phyloP scores from a whole-genome alignment of 2,888 invertebrate genomes.

The Polyommatus icarus region DNA sequence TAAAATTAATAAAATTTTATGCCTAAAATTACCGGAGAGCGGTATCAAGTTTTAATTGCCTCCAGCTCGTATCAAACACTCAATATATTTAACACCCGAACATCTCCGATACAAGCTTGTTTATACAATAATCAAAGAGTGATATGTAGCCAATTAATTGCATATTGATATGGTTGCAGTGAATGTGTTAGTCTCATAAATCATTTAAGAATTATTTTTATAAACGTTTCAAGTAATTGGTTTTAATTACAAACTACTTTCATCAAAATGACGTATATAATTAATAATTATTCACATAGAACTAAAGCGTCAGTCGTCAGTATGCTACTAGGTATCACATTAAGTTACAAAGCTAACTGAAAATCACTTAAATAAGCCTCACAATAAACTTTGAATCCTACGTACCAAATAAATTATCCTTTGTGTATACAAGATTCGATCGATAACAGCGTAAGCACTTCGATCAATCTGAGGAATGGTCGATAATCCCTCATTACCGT shows the following conservation, averaged over 20 bases:
- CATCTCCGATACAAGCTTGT: constrained; percentile 5
- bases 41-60: constrained; percentile 22
- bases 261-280: too few relatives aligned
- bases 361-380: constrained; percentile 22
- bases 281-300: background rate
- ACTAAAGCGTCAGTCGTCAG: background rate
- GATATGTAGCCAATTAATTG: background rate
- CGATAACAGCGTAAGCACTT: constrained; percentile 40
- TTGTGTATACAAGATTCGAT: constrained; percentile 40
- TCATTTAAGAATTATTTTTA: background rate
- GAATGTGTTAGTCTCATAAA: background rate
- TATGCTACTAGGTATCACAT: background rate
- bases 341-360: background rate
- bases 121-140: constrained; percentile 4
- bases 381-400: constrained; percentile 20
- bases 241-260: background rate
- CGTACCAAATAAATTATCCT: constrained; percentile 29
- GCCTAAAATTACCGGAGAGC: constrained; percentile 16
- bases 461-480: constrained; percentile 44
- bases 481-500: constrained; percentile 47
- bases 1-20: constrained; percentile 23
- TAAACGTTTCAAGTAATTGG: background rate
- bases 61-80: constrained; percentile 23
- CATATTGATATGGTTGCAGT: background rate
- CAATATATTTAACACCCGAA: constrained; percentile 18